Evolutionary conservation across 2,797 vertebrate genomes (phyloP), one percentile per base, ranked within the genome.

Genomic region (Spondyliosoma cantharus): DNA sequence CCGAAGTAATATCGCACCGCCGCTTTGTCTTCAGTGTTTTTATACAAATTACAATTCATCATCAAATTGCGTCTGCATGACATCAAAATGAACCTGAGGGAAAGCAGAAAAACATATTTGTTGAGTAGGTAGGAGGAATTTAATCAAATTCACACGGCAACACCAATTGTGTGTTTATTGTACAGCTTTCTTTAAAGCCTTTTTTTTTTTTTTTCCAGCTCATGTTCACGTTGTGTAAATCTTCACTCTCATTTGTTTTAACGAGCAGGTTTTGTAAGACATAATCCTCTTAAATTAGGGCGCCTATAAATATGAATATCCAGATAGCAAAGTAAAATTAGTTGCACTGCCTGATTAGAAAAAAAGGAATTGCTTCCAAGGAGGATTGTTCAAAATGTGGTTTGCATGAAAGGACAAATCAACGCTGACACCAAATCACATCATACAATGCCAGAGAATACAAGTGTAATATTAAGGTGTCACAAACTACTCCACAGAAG

Each of bases 321-420:
- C 37, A 37, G 9, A 37, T 11, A 9, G 37, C 37, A 37, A 37
- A 37, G 37, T 37, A 9, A 11, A 9, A 16, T 57, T 32, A 16
- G 19, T 22, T 56, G 58, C 37, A 7, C 3, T 53, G 37, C 15
- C 8, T 48, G 14, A 54, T 45, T 6, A 16, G n/a, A n/a, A 37
- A 62, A 53, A 45, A 45, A 12, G 7, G 0, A 45, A 45, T n/a
- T 17, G 1, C 13, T n/a, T 27, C 46, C 16, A 13, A 59, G 48
- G 12, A 70, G 53, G 24, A 50, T 19, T 20, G 22, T 49, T 65
- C 22, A 63, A 37, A 62, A 71, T 60, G 54, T 50, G 53, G 2
- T 54, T 52, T 76, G 20, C 9, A 46, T 76, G n/a, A 46, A 59
- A 66, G 29, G 7, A 8, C 12, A 59, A 75, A 42, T 50, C n/a